Base-by-base conservation (phyloP, 2,797 vertebrate genomes). In the Acanthopagrus latus region DNA sequence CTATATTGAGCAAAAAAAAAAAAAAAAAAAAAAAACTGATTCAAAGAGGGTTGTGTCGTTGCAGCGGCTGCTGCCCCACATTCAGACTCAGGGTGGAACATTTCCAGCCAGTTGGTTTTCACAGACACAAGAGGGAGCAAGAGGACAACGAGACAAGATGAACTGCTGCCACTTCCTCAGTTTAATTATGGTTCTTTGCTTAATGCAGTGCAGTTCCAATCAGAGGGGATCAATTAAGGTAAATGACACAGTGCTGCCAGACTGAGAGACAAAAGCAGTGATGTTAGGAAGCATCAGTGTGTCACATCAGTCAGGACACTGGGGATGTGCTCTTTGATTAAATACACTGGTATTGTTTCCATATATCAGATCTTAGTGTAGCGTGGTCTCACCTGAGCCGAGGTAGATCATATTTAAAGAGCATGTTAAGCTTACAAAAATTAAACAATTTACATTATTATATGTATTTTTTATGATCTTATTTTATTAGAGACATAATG, bases 61-160 rank as follows among this genome's bases (percentile, higher is more conserved):
- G 54, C 33, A 64, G 52, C 3, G 47, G 48, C n/a, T 33, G 27
- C 14, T 7, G 46, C 13, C 6, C 18, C 46, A 11, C 3, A 5
- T 10, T 38, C 4, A 43, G 7, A 17, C 4, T 6, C 0, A 20
- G 44, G 4, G 17, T 25, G 17, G 21, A 13, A 8, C 11, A 7
- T 60, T 64, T 48, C 3, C 2, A 33, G 23, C 23, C n/a, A 7
- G n/a, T 4, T 43, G 21, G 4, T 59, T 55, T 52, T 17, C 4
- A 46, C 12, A 23, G 52, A 68, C 91, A 90, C 86, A 76, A 91
- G 91, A 86, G 89, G 91, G 90, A 68, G 89, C 75, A 79, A 89
- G 73, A 84, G 85, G 68, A 83, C 73, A 76, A 43, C 21, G 8
- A 21, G 44, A 71, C 50, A 60, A 55, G 48, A 67, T 20, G 54